Evolutionary conservation across 2,113 vertebrate species (phyloP).

Genomic region (Brachypodius melanocephalos): DNA sequence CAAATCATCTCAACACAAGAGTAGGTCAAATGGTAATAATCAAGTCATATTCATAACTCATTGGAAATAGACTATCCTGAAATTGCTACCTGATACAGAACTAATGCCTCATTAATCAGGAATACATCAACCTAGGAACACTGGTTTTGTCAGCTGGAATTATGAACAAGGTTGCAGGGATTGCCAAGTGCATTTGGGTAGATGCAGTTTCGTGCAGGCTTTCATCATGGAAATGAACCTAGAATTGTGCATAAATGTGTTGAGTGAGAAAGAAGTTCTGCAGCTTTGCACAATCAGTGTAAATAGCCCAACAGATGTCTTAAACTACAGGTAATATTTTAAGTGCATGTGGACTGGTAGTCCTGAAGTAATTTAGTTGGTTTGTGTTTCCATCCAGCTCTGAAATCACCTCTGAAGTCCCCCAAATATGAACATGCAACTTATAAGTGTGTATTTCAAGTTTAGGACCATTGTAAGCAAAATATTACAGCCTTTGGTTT

Average conservation of each 20-base stretch:
- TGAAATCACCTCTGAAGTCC: neutral
- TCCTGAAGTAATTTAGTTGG: neutral
- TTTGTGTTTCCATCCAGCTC: neutral
- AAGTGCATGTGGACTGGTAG: neutral
- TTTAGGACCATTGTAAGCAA: neutral
- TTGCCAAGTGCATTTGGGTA: neutral
- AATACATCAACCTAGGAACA: conserved; percentile 24
- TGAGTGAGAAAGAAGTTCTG: neutral
- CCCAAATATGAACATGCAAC: neutral
- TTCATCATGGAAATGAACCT: neutral
- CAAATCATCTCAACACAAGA: conserved; percentile 50
- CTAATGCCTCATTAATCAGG: conserved; percentile 66
- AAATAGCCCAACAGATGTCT: neutral
- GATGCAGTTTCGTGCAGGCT: neutral
- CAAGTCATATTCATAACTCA: conserved; percentile 48
- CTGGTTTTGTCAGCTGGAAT: conserved; percentile 23
- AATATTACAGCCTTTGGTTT: neutral
- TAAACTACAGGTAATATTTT: neutral
- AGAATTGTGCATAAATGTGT: neutral
- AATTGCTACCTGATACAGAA: conserved; percentile 64
- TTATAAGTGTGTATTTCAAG: neutral
- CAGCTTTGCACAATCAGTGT: neutral
- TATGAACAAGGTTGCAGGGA: neutral
- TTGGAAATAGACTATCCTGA: conserved; percentile 28
- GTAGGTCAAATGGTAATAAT: conserved; percentile 49